Percentiles rank a stretch among this genome's conserved stretches.
phyloP scores from a whole-genome alignment of 2,113 vertebrate genomes.

The Oncorhynchus masou region DNA sequence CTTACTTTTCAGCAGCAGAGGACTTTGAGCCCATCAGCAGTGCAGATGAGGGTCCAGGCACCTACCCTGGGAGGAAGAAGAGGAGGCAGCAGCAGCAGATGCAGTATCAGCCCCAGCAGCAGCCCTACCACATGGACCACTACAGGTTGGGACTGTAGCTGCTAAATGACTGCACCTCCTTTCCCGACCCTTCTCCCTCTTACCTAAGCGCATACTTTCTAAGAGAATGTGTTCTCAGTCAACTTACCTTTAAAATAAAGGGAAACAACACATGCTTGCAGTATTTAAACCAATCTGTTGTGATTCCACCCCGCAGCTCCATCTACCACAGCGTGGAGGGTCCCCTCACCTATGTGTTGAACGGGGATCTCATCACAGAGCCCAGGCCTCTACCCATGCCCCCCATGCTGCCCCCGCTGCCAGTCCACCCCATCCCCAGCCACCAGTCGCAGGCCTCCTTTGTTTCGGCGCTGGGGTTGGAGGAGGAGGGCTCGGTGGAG shows the following conservation, averaged over 20 bases:
- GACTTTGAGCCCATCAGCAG: slow-evolving; percentile 97
- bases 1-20: slow-evolving; percentile 95
- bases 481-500: slow-evolving; percentile 87
- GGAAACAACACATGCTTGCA: no score
- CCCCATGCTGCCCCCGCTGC: slow-evolving; percentile 53
- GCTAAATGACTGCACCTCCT: background rate
- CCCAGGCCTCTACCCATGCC: slow-evolving; percentile 75
- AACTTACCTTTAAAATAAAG: no score
- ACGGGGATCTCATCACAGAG: slow-evolving; percentile 80
- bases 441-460: slow-evolving; percentile 95
- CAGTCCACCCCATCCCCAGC: slow-evolving; percentile 77
- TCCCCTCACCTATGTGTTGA: slow-evolving; percentile 81
- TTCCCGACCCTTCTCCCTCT: no score
- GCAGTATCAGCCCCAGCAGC: slow-evolving; percentile 80
- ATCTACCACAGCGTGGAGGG: slow-evolving; percentile 98
- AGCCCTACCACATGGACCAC: slow-evolving; percentile 77
- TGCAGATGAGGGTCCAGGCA: slow-evolving; percentile 91
- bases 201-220: no score
- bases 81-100: slow-evolving; percentile 81
- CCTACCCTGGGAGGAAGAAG: slow-evolving; percentile 93
- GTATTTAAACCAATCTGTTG: background rate
- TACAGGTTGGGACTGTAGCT: slow-evolving; percentile 29
- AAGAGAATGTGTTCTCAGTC: no score
- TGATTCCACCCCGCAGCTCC: slow-evolving; percentile 79
- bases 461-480: slow-evolving; percentile 91